Conservation (phyloP, 2,888 invertebrate genomes). For the Rhimphoctona megacephalus region DNA sequence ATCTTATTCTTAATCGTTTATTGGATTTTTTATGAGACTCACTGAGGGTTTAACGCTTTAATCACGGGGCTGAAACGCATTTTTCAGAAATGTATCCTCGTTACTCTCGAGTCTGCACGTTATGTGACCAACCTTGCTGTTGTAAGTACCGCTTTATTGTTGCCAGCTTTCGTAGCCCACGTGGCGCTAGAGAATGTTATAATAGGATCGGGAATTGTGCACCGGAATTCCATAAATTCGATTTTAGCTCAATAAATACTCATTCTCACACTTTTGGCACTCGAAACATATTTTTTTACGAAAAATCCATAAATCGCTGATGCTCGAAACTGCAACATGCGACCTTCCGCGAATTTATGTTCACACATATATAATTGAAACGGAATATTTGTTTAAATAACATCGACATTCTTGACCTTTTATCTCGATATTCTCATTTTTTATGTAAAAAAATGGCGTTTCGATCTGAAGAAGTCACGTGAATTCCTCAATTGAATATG, state of each 20-base stretch:
- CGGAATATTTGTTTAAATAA: too few species aligned
- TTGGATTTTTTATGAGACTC: conserved; percentile 4
- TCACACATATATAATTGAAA: too few species aligned
- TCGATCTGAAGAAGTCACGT: too few species aligned
- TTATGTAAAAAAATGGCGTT: too few species aligned
- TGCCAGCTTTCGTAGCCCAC: not conserved
- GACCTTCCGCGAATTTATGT: too few species aligned
- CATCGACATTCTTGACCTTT: too few species aligned
- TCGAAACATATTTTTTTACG: too few species aligned
- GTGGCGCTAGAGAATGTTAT: not conserved
- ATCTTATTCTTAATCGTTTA: conserved; percentile 21
- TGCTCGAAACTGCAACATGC: too few species aligned
- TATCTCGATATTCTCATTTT: not conserved
- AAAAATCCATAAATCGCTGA: too few species aligned
- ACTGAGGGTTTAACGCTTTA: conserved; percentile 21
- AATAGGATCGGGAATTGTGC: not conserved
- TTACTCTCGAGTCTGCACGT: conserved; percentile 56
- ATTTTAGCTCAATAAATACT: not conserved
- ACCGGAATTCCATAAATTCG: not conserved
- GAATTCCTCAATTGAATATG: too few species aligned
- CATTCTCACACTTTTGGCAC: not conserved
- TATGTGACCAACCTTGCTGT: conserved; percentile 61
- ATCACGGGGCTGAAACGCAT: conserved; percentile 65
- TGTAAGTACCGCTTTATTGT: conserved; percentile 57
- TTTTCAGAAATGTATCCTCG: conserved; percentile 63